These are phyloP conservation scores for Eulemur rubriventer DNA, from an alignment of 2,797 vertebrate genomes.

Conservation along the genomic window DNA sequence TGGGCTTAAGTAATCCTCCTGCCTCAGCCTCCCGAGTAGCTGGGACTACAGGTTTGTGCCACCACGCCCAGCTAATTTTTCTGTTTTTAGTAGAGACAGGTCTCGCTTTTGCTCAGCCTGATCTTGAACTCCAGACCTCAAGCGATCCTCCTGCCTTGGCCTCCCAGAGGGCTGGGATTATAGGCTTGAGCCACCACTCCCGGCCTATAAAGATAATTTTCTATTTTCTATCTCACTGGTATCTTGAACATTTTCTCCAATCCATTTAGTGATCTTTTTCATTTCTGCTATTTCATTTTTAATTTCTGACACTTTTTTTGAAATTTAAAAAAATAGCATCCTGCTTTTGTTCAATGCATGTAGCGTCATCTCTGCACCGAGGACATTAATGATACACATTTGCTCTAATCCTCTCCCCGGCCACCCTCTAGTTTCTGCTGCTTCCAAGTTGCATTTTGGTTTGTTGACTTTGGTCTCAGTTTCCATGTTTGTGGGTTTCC, in stretches of 20 bases:
- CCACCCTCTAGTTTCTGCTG: background rate
- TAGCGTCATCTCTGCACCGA: background rate
- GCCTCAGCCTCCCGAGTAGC: too few species aligned
- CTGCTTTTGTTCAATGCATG: background rate
- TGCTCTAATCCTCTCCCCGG: background rate
- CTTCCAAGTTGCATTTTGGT: background rate
- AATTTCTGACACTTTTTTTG: background rate
- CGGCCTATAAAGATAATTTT: background rate
- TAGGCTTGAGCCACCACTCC: too few species aligned
- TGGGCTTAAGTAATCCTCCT: too few species aligned
- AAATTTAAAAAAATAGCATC: background rate
- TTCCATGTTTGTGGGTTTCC: background rate
- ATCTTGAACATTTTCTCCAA: background rate
- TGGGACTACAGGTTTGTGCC: too few species aligned
- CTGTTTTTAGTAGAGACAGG: too few species aligned
- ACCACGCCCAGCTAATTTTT: too few species aligned
- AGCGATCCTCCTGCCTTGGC: too few species aligned
- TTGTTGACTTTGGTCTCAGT: background rate
- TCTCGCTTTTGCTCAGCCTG: too few species aligned
- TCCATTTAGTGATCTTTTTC: too few species aligned
- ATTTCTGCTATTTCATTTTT: background rate
- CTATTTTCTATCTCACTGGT: background rate
- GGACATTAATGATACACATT: fast-evolving
- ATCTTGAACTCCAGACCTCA: too few species aligned
- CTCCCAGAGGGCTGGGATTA: too few species aligned